phyloP scores from a whole-genome alignment of 2,797 vertebrate species.

The Sciurus carolinensis region DNA sequence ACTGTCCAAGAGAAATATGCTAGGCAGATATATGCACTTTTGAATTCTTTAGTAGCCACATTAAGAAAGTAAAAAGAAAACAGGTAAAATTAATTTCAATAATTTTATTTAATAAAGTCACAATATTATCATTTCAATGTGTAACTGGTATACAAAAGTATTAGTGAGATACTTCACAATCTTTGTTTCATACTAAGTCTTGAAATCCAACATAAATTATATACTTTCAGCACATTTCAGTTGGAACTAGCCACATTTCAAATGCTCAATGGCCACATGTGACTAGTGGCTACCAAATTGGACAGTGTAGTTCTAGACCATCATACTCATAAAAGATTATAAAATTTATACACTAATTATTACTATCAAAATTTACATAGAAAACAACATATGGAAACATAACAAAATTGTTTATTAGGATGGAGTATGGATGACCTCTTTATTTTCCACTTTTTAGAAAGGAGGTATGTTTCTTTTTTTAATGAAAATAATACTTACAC shows the following conservation, averaged over 20 bases:
- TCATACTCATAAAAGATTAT: conserved; percentile 53
- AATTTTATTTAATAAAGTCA: conserved; percentile 53
- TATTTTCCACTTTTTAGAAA: conserved; percentile 47
- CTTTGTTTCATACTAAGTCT: conserved; percentile 53
- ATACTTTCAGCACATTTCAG: conserved; percentile 55
- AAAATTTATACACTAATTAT: conserved; percentile 62
- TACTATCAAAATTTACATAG: conserved; percentile 46
- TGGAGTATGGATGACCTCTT: background rate
- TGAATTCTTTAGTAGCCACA: conserved; percentile 56
- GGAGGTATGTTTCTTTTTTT: conserved; percentile 20
- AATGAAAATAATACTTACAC: conserved; percentile 67
- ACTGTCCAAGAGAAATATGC: conserved; percentile 66
- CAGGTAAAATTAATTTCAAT: conserved; percentile 60
- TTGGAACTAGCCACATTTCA: conserved; percentile 39
- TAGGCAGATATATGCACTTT: conserved; percentile 43
- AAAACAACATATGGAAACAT: conserved; percentile 53
- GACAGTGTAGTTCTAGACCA: conserved; percentile 42
- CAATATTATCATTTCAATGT: conserved; percentile 41
- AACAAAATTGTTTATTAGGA: conserved; percentile 38
- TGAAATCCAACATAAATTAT: conserved; percentile 61
- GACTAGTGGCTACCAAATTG: conserved; percentile 34
- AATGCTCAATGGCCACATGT: conserved; percentile 1
- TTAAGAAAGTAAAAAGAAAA: conserved; percentile 60
- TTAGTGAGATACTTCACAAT: conserved; percentile 48
- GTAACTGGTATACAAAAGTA: conserved; percentile 34